phyloP scores from a whole-genome alignment of 2,797 vertebrate genomes.

The Monodelphis domestica region DNA sequence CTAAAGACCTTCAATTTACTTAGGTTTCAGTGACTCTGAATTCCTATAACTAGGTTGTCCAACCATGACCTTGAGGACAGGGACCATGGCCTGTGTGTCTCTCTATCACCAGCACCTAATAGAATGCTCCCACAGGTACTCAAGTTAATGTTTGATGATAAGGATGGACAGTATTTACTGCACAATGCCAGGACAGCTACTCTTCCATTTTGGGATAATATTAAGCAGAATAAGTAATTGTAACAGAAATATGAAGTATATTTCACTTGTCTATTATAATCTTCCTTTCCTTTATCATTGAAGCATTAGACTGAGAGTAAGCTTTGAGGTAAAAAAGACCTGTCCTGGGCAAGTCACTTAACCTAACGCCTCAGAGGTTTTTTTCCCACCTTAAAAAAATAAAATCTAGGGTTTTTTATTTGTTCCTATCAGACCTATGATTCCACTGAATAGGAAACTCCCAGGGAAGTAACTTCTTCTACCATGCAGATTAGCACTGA shows the following conservation, averaged over 20 bases:
- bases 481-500: neutral
- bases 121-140: too few species aligned
- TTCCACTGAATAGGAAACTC: neutral
- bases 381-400: too few species aligned
- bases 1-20: neutral
- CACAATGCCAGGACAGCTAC: too few species aligned
- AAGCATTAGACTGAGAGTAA: neutral
- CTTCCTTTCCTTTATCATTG: neutral
- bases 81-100: neutral
- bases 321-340: neutral
- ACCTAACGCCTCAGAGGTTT: too few species aligned
- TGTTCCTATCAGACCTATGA: neutral
- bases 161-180: too few species aligned
- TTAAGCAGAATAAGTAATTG: neutral
- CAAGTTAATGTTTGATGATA: too few species aligned
- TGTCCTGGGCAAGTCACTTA: neutral
- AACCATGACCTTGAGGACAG: constrained; percentile 29
- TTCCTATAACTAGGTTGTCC: too few species aligned
- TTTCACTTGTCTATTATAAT: neutral
- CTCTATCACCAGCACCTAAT: too few species aligned
- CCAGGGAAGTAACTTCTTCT: neutral
- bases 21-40: too few species aligned
- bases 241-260: neutral
- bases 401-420: neutral
- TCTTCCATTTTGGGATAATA: neutral